Conservation (phyloP, 2,113 vertebrate genomes). For the Ptyas mucosa region DNA sequence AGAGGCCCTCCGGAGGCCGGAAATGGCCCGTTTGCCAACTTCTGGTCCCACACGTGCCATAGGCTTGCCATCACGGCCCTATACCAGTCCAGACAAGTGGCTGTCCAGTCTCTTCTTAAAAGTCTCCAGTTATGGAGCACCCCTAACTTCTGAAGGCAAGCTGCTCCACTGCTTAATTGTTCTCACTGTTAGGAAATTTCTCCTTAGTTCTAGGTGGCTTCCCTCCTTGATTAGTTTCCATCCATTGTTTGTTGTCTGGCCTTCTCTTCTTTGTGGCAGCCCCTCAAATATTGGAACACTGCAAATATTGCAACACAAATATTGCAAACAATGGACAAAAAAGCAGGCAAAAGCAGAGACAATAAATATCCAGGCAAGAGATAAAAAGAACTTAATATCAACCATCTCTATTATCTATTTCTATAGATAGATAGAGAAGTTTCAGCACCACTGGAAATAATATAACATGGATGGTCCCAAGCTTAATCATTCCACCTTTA, state of each 20-base stretch:
- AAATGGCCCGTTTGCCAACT: no score
- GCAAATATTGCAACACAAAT: not conserved
- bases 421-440: not conserved
- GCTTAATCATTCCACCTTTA: not conserved
- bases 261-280: not conserved
- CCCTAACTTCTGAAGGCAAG: not conserved
- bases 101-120: not conserved
- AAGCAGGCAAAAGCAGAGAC: not conserved
- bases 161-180: not conserved
- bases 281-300: not conserved
- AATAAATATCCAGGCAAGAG: not conserved
- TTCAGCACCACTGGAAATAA: not conserved
- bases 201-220: not conserved
- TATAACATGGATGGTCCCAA: not conserved
- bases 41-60: no score
- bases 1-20: no score
- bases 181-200: not conserved
- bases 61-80: no score
- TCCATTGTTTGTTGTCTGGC: not conserved
- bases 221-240: not conserved
- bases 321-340: not conserved
- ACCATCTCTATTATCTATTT: not conserved
- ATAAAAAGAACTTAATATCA: not conserved
- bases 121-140: not conserved
- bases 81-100: not conserved